Evolutionary conservation across 2,888 invertebrate genomes (phyloP).

Genomic region (Gnatocerus cornutus): DNA sequence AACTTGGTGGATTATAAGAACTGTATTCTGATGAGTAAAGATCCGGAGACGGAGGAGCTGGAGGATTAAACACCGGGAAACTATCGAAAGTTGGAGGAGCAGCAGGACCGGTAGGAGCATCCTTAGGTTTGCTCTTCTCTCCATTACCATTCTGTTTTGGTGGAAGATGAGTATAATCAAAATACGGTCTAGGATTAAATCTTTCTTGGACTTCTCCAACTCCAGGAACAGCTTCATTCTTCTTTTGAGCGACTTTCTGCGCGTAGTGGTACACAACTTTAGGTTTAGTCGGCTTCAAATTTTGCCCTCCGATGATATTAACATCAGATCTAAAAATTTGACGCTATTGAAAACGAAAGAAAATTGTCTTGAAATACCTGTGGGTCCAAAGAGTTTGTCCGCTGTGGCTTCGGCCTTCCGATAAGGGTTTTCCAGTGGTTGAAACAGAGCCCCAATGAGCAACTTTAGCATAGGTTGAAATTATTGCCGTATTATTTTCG

Average conservation of each 20-base stretch:
- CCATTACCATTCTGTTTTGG: conserved; percentile 10
- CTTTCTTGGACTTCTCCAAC: conserved; percentile 69
- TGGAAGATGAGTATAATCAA: conserved; percentile 60
- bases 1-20: conserved; percentile 61
- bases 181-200: conserved; percentile 68
- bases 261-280: conserved; percentile 58
- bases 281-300: conserved; percentile 57
- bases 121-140: conserved; percentile 21
- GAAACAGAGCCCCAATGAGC: conserved; percentile 63
- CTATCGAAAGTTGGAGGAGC: conserved; percentile 48
- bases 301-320: conserved; percentile 61
- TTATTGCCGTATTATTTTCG: conserved; percentile 56
- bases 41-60: conserved; percentile 55
- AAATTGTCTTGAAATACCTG: conserved; percentile 59
- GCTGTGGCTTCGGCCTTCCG: conserved; percentile 60
- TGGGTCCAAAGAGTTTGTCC: conserved; percentile 66
- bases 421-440: conserved; percentile 49
- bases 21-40: conserved; percentile 63
- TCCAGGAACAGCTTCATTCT: conserved; percentile 59
- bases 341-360: neutral
- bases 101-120: conserved; percentile 5
- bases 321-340: conserved; percentile 61
- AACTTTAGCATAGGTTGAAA: conserved; percentile 68
- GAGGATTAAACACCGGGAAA: conserved; percentile 53
- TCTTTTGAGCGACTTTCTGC: conserved; percentile 51